Evolutionary conservation across 2,888 invertebrate genomes (phyloP).

Genomic region (Subacronicta megacephala): DNA sequence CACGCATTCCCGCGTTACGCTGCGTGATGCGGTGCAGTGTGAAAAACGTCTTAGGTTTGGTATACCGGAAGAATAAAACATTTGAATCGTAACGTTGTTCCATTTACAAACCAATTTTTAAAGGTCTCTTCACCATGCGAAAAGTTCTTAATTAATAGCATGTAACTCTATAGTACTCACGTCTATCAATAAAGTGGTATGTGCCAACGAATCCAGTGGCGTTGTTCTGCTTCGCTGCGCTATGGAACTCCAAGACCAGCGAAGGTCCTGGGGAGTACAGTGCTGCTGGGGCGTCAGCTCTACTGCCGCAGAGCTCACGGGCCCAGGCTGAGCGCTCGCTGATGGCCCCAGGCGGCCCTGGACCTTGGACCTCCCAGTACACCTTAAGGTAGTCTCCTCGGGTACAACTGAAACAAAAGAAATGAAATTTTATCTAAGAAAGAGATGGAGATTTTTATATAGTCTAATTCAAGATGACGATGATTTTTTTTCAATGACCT

Average conservation of each 20-base stretch:
- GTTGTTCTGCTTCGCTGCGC: slow-evolving; percentile 85
- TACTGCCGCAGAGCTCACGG: slow-evolving; percentile 92
- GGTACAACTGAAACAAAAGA: slow-evolving; percentile 91
- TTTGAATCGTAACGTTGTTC: too few relatives aligned
- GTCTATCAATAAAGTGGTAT: slow-evolving; percentile 93
- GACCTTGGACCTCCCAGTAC: slow-evolving; percentile 93
- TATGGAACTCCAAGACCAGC: slow-evolving; percentile 93
- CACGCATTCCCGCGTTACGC: too few relatives aligned
- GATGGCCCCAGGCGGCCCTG: slow-evolving; percentile 92
- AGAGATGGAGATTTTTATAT: background rate
- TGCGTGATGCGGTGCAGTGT: too few relatives aligned
- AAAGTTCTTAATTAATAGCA: background rate
- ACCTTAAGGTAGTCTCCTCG: slow-evolving; percentile 94
- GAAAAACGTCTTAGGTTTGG: too few relatives aligned
- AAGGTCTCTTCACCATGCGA: background rate
- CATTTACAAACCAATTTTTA: background rate
- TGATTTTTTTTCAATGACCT: too few relatives aligned
- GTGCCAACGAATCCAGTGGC: slow-evolving; percentile 93
- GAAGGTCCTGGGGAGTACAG: slow-evolving; percentile 94
- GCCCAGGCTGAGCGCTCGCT: slow-evolving; percentile 94
- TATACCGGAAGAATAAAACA: too few relatives aligned
- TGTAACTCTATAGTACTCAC: slow-evolving; percentile 84
- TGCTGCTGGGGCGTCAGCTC: slow-evolving; percentile 92
- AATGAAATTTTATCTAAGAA: background rate
- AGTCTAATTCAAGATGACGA: too few relatives aligned